phyloP scores from a whole-genome alignment of 30 jellyfish, hydroid and myxozoan species.

The Clytia hemisphaerica region DNA sequence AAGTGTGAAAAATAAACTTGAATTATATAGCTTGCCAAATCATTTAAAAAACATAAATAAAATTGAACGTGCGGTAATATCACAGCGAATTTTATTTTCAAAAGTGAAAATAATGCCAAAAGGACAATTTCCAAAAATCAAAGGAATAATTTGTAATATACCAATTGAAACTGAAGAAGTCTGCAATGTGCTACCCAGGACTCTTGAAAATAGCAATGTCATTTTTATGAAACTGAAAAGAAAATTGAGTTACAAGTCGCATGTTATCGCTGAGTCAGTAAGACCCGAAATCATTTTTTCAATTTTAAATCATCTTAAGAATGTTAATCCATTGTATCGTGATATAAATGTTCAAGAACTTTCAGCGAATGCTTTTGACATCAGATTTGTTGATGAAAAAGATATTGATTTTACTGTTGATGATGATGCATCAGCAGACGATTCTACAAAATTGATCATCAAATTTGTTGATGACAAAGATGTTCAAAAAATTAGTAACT shows the following conservation, averaged over 20 bases:
- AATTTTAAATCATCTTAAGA: not conserved
- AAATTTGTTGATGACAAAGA: too few relatives aligned
- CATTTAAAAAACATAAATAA: not conserved
- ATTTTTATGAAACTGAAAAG: constrained; percentile 16
- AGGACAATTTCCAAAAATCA: constrained; percentile 39
- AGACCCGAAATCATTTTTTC: constrained; percentile 14
- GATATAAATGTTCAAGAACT: too few relatives aligned
- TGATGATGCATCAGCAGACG: not conserved
- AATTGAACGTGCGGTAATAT: not conserved
- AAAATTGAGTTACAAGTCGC: constrained; percentile 11
- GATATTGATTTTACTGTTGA: too few relatives aligned
- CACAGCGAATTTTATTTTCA: not conserved
- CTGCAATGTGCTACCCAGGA: constrained; percentile 9
- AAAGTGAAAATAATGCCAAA: constrained; percentile 29
- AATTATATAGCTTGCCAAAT: not conserved
- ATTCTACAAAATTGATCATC: too few relatives aligned
- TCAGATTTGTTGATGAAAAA: too few relatives aligned
- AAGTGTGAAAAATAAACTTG: constrained; percentile 4
- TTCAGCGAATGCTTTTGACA: too few relatives aligned
- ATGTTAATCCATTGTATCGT: constrained; percentile 18
- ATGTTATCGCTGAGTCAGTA: constrained; percentile 21
- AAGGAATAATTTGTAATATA: constrained; percentile 26
- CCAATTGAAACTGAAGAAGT: constrained; percentile 16
- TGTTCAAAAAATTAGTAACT: not conserved
- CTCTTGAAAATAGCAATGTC: constrained; percentile 7